Evolutionary conservation across 2,888 invertebrate genomes (phyloP).

Genomic region (Pandemis corylana): DNA sequence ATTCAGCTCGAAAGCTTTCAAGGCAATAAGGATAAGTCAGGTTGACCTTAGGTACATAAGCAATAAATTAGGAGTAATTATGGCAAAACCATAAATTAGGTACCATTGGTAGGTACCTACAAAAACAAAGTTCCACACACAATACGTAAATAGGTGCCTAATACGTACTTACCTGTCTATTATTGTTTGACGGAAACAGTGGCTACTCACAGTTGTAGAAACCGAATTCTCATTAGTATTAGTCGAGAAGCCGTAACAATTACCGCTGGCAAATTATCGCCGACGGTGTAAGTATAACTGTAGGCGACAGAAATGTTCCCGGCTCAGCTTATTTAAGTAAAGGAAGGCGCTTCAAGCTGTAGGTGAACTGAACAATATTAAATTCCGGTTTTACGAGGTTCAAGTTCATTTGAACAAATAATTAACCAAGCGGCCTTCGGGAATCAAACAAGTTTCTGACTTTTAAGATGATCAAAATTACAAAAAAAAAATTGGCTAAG

Average conservation of each 20-base stretch:
- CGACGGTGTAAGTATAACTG: constrained; percentile 42
- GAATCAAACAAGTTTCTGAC: constrained; percentile 21
- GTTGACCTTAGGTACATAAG: neutral
- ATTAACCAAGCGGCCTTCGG: constrained; percentile 28
- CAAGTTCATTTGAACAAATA: constrained; percentile 29
- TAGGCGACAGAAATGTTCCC: constrained; percentile 14
- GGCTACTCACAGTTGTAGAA: constrained; percentile 49
- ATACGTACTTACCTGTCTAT: neutral
- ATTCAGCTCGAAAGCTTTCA: constrained; percentile 5
- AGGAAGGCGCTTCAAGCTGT: constrained; percentile 28
- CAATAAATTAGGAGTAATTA: too few relatives aligned
- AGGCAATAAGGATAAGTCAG: neutral
- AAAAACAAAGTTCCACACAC: too few relatives aligned
- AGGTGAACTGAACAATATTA: constrained; percentile 21
- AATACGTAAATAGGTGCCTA: too few relatives aligned
- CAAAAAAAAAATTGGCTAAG: neutral
- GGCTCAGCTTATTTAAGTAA: constrained; percentile 13
- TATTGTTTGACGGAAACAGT: neutral
- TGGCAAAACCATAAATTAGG: too few relatives aligned
- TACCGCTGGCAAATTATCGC: constrained; percentile 48
- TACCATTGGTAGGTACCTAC: too few relatives aligned
- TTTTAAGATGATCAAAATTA: constrained; percentile 15
- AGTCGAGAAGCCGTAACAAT: constrained; percentile 53
- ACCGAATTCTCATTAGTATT: constrained; percentile 60
- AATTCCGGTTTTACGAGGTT: constrained; percentile 35